Evolutionary conservation across 30 jellyfish, hydroid and myxozoan species (phyloP), one percentile per base, ranked within the genome.

Genomic region (Aurelia aurita): DNA sequence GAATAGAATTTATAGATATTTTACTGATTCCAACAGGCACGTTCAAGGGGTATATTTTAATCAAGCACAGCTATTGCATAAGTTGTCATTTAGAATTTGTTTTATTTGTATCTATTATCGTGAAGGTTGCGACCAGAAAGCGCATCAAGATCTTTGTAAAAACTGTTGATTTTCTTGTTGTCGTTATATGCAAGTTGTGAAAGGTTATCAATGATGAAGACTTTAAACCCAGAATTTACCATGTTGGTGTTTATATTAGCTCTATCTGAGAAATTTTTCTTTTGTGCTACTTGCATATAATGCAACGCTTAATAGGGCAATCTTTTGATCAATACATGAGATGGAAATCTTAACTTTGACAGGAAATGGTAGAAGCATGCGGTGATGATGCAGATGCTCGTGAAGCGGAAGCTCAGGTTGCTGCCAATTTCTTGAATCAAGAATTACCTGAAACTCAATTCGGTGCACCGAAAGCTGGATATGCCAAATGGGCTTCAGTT

Each of bases 301-400:
- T 39, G 12, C 51, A 39, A 3, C 13, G 51, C 51, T 39, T 0
- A 0, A 39, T 39, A 6, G 51, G 51, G 51, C 16, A 39, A 39
- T 2, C 2, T 39, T 39, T 31, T 31, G 43, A 31, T 31, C 15
- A 39, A 39, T 5, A 39, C 51, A 39, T n/a, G 16, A 39, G 13
- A 39, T 39, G 51, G 9, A 6, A 39, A 39, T 39, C 2, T 39
- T 45, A 26, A 20, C n/a, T 55, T 58, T 45, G 34, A 8, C 9
- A 95, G 97, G 99, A 95, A 80, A 95, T 95, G 98, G 98, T 89
- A 22, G 99, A 95, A 64, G 97, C 98, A 26, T 95, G 97, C 44
- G 97, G 97, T 11, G 96, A 89, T 22, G 94, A 95, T 59, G 97
- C 82, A n/a, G 98, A 84, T 39, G 95, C 98, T 15, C 88, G 98